Conservation (phyloP, 2,888 invertebrate genomes). For the Agrochola lychnidis region DNA sequence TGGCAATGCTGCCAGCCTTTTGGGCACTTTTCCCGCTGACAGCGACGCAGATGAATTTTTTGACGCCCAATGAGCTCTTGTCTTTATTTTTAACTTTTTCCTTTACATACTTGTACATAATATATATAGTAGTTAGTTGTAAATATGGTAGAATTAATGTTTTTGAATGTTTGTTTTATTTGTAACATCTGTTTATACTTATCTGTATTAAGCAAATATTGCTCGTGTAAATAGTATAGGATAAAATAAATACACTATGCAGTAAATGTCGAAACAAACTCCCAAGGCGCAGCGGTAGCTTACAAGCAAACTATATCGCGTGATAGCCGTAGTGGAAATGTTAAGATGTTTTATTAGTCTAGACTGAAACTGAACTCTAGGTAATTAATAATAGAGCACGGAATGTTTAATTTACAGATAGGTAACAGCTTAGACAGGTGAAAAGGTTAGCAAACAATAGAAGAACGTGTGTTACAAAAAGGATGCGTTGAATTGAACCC, state of each 20-base stretch:
- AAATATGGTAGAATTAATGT: no score
- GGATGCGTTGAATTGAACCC: not conserved
- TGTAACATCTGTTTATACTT: no score
- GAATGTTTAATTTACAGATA: slow-evolving; percentile 46
- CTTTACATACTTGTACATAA: no score
- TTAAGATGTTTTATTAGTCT: slow-evolving; percentile 56
- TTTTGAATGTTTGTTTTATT: no score
- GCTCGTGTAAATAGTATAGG: no score
- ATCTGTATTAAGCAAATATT: no score
- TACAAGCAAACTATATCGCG: slow-evolving; percentile 51
- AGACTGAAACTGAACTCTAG: slow-evolving; percentile 45
- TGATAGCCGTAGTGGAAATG: slow-evolving; percentile 38
- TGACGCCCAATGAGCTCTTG: no score
- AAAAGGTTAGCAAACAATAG: slow-evolving; percentile 23
- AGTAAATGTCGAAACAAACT: slow-evolving; percentile 31
- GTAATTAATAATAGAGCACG: slow-evolving; percentile 52
- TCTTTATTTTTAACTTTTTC: no score
- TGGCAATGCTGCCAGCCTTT: no score
- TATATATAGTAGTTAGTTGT: no score
- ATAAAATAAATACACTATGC: slow-evolving; percentile 14
- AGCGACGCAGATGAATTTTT: no score
- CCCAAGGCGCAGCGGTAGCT: slow-evolving; percentile 7
- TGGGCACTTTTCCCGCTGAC: no score
- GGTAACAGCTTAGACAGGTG: slow-evolving; percentile 11
- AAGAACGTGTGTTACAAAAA: slow-evolving; percentile 4